A percentile compares a stretch with the other conserved stretches of the same genome.
Conservation (phyloP, 2,797 vertebrate species). For the Erpetoichthys calabaricus region DNA sequence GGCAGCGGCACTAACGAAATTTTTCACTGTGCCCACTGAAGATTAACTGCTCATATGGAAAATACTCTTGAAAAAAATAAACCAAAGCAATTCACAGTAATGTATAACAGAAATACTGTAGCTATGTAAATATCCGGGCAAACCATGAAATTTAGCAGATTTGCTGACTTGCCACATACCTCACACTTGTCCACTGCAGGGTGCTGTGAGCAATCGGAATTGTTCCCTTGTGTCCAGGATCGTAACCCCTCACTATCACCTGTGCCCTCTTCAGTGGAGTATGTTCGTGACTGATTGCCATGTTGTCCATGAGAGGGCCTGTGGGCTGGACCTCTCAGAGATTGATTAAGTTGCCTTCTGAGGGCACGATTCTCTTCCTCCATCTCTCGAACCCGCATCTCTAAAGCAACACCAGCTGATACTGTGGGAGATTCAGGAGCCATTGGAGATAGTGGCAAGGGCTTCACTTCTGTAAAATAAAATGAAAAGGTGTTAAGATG, state of each 20-base stretch:
- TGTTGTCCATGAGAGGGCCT: constrained; percentile 25
- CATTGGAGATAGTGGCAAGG: constrained; percentile 71
- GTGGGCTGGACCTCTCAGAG: constrained; percentile 37
- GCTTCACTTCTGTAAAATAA: constrained; percentile 63
- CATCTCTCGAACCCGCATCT: constrained; percentile 75
- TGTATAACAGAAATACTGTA: too few relatives aligned
- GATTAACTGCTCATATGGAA: too few relatives aligned
- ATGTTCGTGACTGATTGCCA: constrained; percentile 68
- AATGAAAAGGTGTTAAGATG: constrained; percentile 6
- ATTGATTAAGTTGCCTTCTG: constrained; percentile 73
- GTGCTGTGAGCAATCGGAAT: constrained; percentile 81
- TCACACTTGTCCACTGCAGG: constrained; percentile 91
- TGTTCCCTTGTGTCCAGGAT: constrained; percentile 62
- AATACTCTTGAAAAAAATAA: too few relatives aligned
- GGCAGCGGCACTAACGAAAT: too few relatives aligned
- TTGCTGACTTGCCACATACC: constrained; percentile 42
- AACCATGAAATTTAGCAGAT: too few relatives aligned
- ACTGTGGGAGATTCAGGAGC: constrained; percentile 65
- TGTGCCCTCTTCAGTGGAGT: constrained; percentile 79
- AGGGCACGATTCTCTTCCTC: constrained; percentile 84
- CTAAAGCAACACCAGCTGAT: constrained; percentile 59
- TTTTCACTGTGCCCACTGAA: too few relatives aligned
- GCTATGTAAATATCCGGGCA: too few relatives aligned
- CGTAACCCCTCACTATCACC: constrained; percentile 78
- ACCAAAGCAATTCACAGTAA: too few relatives aligned